These are phyloP conservation scores for Australoheros scitulus DNA, from an alignment of 2,113 vertebrate species.

Conservation along the genomic window DNA sequence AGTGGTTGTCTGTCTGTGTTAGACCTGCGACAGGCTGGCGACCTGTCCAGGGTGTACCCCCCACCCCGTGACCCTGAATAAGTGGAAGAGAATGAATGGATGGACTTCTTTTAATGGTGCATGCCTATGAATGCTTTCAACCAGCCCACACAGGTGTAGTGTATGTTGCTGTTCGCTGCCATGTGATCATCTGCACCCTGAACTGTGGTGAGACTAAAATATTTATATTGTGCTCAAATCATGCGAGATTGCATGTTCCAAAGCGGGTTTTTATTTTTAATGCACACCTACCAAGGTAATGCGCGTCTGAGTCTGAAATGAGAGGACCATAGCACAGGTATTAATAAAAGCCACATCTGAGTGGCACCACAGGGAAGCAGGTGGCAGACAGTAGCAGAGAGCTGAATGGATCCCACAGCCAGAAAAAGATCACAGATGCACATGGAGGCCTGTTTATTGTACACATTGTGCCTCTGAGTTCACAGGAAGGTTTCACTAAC, in stretches of 20 bases:
- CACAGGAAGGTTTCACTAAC: background rate
- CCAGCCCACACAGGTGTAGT: background rate
- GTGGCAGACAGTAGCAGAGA: constrained; percentile 50
- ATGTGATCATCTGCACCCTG: constrained; percentile 57
- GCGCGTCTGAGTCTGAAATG: constrained; percentile 44
- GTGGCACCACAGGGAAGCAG: constrained; percentile 47
- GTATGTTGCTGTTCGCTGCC: background rate
- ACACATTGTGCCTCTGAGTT: constrained; percentile 14
- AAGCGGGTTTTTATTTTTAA: constrained; percentile 57
- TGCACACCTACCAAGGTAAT: constrained; percentile 50
- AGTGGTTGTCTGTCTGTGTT: too few species aligned
- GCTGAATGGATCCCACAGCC: constrained; percentile 47
- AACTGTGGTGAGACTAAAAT: constrained; percentile 12
- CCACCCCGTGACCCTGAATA: too few species aligned
- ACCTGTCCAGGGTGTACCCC: too few species aligned
- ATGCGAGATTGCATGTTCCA: constrained; percentile 12
- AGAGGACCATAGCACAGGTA: constrained; percentile 52
- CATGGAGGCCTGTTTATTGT: constrained; percentile 47
- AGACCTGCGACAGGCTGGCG: too few species aligned
- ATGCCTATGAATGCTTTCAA: too few species aligned
- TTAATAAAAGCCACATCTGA: constrained; percentile 71
- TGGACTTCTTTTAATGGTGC: background rate
- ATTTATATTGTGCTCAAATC: constrained; percentile 31
- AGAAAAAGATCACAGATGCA: constrained; percentile 62
- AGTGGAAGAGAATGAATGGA: too few species aligned